phyloP scores from a whole-genome alignment of 2,113 vertebrate genomes.

The Chionomys nivalis region DNA sequence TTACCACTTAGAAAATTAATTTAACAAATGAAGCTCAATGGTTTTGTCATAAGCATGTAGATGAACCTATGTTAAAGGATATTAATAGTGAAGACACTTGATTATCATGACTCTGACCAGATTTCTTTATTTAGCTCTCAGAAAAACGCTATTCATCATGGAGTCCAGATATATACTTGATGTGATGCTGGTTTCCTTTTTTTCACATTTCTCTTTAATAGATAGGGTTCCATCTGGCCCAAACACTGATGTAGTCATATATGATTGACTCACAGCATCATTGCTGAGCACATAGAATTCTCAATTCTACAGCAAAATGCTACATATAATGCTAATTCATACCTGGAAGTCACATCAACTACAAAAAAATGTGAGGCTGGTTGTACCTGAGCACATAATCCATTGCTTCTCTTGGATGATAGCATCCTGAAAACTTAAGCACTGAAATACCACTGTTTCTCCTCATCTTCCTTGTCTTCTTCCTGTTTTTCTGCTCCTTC shows the following conservation, averaged over 20 bases:
- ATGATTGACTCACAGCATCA: not conserved
- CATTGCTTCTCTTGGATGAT: not conserved
- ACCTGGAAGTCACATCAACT: not conserved
- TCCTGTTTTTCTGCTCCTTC: not conserved
- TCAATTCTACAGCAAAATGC: not conserved
- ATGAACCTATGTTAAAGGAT: accelerated
- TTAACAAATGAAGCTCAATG: too few relatives aligned
- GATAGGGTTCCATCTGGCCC: not conserved
- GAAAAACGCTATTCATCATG: not conserved
- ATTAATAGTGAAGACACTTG: not conserved
- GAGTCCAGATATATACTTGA: not conserved
- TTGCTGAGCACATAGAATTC: not conserved
- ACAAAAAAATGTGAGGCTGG: not conserved
- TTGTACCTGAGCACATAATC: not conserved
- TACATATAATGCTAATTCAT: not conserved
- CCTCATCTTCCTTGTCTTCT: not conserved
- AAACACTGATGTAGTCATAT: not conserved
- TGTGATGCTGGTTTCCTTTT: not conserved
- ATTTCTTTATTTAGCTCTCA: not conserved
- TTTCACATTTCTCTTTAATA: not conserved
- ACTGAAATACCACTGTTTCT: not conserved
- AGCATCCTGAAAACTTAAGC: not conserved
- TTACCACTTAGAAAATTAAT: too few relatives aligned
- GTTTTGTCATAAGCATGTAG: not conserved
- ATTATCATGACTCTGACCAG: not conserved